Percentiles rank a stretch among this genome's conserved stretches.
Conservation (phyloP, 2,888 invertebrate species). For the Cerastoderma edule region DNA sequence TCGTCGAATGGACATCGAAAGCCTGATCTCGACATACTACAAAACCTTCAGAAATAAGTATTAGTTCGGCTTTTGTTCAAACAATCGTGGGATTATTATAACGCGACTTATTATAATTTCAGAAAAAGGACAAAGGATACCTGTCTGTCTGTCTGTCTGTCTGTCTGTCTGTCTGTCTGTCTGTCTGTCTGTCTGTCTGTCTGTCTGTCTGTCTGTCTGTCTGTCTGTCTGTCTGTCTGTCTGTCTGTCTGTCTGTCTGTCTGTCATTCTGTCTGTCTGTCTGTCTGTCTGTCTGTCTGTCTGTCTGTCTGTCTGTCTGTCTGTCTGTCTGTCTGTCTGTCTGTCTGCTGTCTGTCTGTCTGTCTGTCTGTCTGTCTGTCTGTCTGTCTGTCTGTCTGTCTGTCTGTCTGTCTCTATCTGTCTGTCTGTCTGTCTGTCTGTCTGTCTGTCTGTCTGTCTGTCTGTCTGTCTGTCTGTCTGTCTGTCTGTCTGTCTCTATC, state of each 20-base stretch:
- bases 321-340: constrained; percentile 19
- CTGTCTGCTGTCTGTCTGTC: too few species aligned
- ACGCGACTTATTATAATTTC: too few species aligned
- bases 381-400: not conserved
- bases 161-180: constrained; percentile 19
- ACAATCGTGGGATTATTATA: too few species aligned
- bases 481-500: constrained; percentile 12
- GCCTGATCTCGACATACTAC: too few species aligned
- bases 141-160: constrained; percentile 18
- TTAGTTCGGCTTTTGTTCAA: too few species aligned
- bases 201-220: constrained; percentile 8
- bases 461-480: constrained; percentile 15
- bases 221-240: not conserved
- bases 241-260: not conserved
- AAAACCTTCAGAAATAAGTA: too few species aligned
- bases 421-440: constrained; percentile 2
- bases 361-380: too few species aligned
- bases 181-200: constrained; percentile 13
- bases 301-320: constrained; percentile 19
- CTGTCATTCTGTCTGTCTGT: constrained; percentile 5
- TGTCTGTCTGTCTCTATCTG: not conserved
- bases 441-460: constrained; percentile 7
- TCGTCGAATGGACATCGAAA: too few species aligned
- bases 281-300: constrained; percentile 19
- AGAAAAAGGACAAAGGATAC: too few species aligned